Conservation (phyloP, 1,140 invertebrate species). For the Brachionus asplanchnoidis region DNA sequence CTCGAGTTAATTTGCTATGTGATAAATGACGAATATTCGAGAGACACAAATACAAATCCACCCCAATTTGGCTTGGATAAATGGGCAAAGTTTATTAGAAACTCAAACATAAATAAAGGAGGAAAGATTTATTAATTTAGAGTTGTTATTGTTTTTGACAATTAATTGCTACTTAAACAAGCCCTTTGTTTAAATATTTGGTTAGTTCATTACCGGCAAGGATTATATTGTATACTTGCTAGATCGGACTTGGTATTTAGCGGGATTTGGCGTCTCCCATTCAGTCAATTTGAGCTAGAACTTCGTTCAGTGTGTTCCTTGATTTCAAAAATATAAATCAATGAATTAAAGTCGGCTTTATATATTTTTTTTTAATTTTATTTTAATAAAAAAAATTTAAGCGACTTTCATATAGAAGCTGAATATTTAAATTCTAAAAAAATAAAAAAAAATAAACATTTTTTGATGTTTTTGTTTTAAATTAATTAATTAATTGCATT, state of each 20-base stretch:
- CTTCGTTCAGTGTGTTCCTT: background rate
- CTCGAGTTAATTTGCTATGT: conserved; percentile 6
- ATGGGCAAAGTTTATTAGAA: conserved; percentile 1
- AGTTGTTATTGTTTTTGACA: conserved; percentile 21
- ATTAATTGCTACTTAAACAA: conserved; percentile 25
- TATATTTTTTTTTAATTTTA: too few relatives aligned
- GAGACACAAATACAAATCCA: conserved; percentile 20
- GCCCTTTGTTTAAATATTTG: conserved; percentile 34
- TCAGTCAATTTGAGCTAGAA: background rate
- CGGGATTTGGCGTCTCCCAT: background rate
- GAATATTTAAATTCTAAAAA: too few relatives aligned
- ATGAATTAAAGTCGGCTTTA: too few relatives aligned
- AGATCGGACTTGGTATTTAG: background rate
- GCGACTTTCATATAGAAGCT: too few relatives aligned
- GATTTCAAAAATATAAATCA: too few relatives aligned
- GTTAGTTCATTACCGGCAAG: background rate
- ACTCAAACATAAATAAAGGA: conserved; percentile 28
- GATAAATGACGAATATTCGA: background rate
- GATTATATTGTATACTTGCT: background rate
- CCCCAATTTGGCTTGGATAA: conserved; percentile 7
- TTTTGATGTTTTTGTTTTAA: too few relatives aligned
- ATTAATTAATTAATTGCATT: too few relatives aligned
- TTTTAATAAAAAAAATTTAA: too few relatives aligned
- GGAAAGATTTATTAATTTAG: conserved; percentile 5
- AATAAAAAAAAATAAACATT: too few relatives aligned